Base-by-base conservation (phyloP, 2,888 invertebrate species). In the Pheosia tremula region DNA sequence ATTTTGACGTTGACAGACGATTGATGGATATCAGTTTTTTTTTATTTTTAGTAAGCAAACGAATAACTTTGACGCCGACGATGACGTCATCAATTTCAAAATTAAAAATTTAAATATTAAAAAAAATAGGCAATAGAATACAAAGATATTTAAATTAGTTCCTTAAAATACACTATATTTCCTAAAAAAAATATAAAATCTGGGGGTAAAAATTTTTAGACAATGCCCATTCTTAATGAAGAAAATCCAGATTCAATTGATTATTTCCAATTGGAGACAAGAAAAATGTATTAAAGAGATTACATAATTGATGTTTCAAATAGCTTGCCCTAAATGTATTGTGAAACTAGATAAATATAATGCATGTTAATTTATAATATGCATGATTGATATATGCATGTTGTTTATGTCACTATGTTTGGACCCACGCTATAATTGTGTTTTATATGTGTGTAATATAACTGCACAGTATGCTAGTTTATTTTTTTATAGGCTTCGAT, bases 331-430 rank as follows among this genome's bases (percentile, higher is more conserved):
- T 45, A 8, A 45, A 10, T 45, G 45, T 45, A 45, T 8, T 50
- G 37, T 37, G 53, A 11, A 53, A 53, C 37, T 11, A 37, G 53
- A 24, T 10, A 7, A 50, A n/a, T 24, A 50, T 3, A 47, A 47
- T 37, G 53, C 53, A 53, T 53, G 53, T 37, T 53, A 53, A 47
- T 37, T 24, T 53, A 36, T 53, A 53, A 53, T 6, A 9, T 55
- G 55, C 55, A 55, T 55, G 55, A n/a, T 55, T 37, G 3, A 13
- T 39, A 9, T 39, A 50, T n/a, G 47, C 24, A 55, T 55, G 55
- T 38, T 38, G 37, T 37, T 4, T 55, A 55, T 38, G 54, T 24
- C 36, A 36, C 24, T 4, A 53, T 53, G 37, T 53, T 53, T 53
- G 10, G 53, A 53, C 53, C 8, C 53, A 53, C 36, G 37, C 53